phyloP scores from a whole-genome alignment of 92 coral and sea anemone species.

The Actinernus sp. region DNA sequence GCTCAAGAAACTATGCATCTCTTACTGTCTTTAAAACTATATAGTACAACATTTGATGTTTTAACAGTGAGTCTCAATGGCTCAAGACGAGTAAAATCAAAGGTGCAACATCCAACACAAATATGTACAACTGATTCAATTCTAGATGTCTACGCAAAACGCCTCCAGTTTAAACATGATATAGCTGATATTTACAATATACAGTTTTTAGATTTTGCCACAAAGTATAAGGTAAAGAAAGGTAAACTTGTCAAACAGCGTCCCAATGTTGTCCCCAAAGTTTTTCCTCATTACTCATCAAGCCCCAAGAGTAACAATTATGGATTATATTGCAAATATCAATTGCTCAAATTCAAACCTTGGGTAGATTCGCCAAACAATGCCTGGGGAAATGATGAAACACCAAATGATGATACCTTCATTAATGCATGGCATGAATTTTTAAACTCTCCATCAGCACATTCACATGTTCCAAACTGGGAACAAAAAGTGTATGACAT shows the following conservation, averaged over 20 bases:
- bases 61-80: constrained; percentile 28
- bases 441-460: constrained; percentile 60
- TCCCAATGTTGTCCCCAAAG: constrained; percentile 47
- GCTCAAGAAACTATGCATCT: constrained; percentile 45
- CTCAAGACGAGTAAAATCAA: not conserved
- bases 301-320: constrained; percentile 56
- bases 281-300: constrained; percentile 62
- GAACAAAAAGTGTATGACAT: constrained; percentile 43
- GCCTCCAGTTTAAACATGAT: constrained; percentile 30
- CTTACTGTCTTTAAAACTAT: constrained; percentile 30
- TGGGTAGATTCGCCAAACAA: constrained; percentile 56
- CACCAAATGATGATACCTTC: constrained; percentile 24
- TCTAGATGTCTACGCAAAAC: constrained; percentile 67
- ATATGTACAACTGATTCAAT: constrained; percentile 8
- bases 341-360: constrained; percentile 60
- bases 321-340: constrained; percentile 45
- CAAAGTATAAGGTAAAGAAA: constrained; percentile 29
- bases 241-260: constrained; percentile 26
- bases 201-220: constrained; percentile 53
- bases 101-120: not conserved
- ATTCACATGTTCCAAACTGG: constrained; percentile 60
- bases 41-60: constrained; percentile 25
- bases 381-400: constrained; percentile 44
- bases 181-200: constrained; percentile 39
- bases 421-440: constrained; percentile 58